These are phyloP conservation scores for Leucosticte australis DNA, from an alignment of 2,113 vertebrate species.

Conservation along the genomic window DNA sequence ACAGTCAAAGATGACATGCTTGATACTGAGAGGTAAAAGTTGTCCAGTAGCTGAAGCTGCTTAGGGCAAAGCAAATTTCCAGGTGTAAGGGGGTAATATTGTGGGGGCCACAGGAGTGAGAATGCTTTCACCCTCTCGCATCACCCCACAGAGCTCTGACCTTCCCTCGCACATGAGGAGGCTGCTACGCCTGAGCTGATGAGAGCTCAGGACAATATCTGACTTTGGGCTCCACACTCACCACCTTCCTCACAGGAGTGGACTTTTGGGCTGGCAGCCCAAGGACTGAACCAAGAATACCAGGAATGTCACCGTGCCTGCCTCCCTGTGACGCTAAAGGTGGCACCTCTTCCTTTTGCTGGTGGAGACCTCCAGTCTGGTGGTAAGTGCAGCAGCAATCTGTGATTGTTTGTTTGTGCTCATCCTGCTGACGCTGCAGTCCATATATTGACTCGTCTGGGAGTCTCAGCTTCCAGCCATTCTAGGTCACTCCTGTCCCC, in stretches of 20 bases:
- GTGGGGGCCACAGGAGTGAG: background rate
- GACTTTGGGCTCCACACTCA: background rate
- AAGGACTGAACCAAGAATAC: fast-evolving
- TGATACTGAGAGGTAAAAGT: background rate
- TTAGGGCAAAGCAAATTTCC: background rate
- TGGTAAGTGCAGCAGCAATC: background rate
- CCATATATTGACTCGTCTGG: background rate
- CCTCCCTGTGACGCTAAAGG: fast-evolving
- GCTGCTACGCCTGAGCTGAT: fast-evolving
- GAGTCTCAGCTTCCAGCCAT: background rate
- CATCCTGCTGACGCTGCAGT: background rate
- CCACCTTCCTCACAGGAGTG: fast-evolving
- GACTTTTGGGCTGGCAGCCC: background rate
- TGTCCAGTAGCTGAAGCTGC: background rate
- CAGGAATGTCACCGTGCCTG: fast-evolving
- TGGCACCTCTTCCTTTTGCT: background rate
- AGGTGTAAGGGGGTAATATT: background rate
- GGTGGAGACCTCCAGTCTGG: background rate
- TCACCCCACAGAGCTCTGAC: background rate
- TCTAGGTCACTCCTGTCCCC: fast-evolving
- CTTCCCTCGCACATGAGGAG: fast-evolving
- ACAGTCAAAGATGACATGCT: background rate
- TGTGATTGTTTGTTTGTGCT: background rate
- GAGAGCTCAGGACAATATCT: background rate
- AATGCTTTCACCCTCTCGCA: background rate